A percentile compares a stretch with the other conserved stretches of the same genome.
phyloP scores from a whole-genome alignment of 2,113 vertebrate species.

The Forbesichthys agassizii region DNA sequence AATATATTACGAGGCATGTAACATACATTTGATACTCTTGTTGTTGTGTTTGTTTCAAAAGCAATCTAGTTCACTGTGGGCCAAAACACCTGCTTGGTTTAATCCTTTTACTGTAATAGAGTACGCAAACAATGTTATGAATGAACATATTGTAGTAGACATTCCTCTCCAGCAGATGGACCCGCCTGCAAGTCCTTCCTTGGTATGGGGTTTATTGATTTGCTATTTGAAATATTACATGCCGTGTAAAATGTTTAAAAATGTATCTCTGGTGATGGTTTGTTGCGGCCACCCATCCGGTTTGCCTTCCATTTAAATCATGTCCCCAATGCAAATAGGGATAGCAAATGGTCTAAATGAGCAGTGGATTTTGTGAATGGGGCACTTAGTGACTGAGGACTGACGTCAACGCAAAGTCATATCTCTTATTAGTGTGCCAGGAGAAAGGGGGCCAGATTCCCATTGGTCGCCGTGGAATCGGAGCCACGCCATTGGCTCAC shows the following conservation, averaged over 20 bases:
- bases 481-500: conserved; percentile 76
- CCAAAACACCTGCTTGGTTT: conserved; percentile 21
- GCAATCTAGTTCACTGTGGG: neutral
- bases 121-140: conserved; percentile 51
- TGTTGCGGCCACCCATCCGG: conserved; percentile 50
- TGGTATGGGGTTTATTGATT: conserved; percentile 42
- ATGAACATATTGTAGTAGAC: conserved; percentile 69
- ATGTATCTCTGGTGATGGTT: conserved; percentile 67
- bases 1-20: neutral
- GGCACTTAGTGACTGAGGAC: conserved; percentile 74
- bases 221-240: conserved; percentile 60
- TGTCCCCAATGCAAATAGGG: conserved; percentile 78
- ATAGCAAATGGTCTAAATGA: conserved; percentile 67
- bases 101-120: neutral
- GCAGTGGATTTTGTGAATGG: conserved; percentile 84
- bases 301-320: conserved; percentile 59
- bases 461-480: conserved; percentile 65
- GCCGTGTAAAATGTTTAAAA: conserved; percentile 62
- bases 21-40: neutral
- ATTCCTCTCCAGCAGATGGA: conserved; percentile 79
- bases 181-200: conserved; percentile 66
- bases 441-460: conserved; percentile 40
- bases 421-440: conserved; percentile 62
- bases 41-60: neutral
- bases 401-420: conserved; percentile 77